phyloP scores from a whole-genome alignment of 64 coral and sea anemone genomes.

The Trachythela sp. region DNA sequence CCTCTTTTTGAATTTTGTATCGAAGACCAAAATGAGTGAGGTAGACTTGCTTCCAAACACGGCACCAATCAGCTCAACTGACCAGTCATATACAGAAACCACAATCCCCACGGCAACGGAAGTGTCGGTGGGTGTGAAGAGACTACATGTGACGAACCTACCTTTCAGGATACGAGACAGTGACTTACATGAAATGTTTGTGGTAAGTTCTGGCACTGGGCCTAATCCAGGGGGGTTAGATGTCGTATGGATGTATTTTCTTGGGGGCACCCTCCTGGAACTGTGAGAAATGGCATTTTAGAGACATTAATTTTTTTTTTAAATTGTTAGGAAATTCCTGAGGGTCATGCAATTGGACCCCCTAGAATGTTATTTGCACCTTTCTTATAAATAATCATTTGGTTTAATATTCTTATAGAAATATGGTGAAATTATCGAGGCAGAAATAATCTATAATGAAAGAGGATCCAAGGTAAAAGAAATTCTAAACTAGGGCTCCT shows the following conservation, averaged over 20 bases:
- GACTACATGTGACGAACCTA: slow-evolving; percentile 92
- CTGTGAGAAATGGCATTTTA: too few relatives aligned
- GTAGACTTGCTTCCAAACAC: background rate
- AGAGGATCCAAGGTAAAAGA: slow-evolving; percentile 78
- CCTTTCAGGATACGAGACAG: slow-evolving; percentile 92
- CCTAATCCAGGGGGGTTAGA: too few relatives aligned
- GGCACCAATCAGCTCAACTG: background rate
- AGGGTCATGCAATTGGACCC: background rate
- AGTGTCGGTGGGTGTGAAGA: slow-evolving; percentile 44
- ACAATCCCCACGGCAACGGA: background rate
- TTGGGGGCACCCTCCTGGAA: too few relatives aligned
- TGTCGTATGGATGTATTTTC: too few relatives aligned
- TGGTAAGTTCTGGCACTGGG: slow-evolving; percentile 45
- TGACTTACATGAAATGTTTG: slow-evolving; percentile 93
- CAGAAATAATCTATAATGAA: slow-evolving; percentile 98
- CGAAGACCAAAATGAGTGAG: background rate
- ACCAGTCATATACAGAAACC: background rate
- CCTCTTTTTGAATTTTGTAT: background rate
- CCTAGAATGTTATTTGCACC: background rate
- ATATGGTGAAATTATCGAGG: slow-evolving; percentile 84
- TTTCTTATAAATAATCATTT: background rate
- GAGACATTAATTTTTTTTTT: too few relatives aligned
- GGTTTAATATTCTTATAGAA: slow-evolving; percentile 41
- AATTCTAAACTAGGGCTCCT: background rate
- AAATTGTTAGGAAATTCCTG: background rate